Base-by-base conservation (phyloP, 2,888 invertebrate genomes). In the Eilema caniola region DNA sequence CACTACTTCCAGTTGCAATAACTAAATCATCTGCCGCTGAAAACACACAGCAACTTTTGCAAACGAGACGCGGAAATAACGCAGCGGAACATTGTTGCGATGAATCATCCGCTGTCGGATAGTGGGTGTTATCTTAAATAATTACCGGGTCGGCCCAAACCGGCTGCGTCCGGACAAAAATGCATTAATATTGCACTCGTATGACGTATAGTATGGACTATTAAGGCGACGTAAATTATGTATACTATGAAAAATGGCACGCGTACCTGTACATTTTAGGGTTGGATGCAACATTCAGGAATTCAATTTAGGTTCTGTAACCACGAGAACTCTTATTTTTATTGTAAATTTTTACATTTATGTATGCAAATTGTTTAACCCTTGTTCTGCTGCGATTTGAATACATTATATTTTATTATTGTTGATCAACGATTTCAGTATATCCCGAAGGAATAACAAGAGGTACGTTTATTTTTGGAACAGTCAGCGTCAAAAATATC, bases 121-220 rank as follows among this genome's bases (percentile, higher is more conserved):
- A 80, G 77, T 73, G 72, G 79, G 77, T 73, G 81, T 75, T 80
- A 76, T 79, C 77, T 77, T 82, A 77, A 82, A 82, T 79, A 82
- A 82, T 82, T 77, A 82, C 81, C 66, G 67, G 66, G 14, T 16
- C 61, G 65, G 47, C 67, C 59, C 25, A 80, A 74, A 33, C 74
- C 64, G 59, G 63, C 31, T 57, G 70, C 56, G 11, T 76, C 70
- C 72, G 70, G 72, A 61, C 66, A 82, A 80, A 82, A 79, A 78
- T 79, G 81, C 81, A 82, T 82, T 80, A 82, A 82, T 80, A 76
- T 79, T 82, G 80, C 81, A 81, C 31, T 56, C 60, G 14, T 31
- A 67, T 76, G 70, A 74, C 69, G 76, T 71, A 78, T 76, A 71
- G 76, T 71, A 78, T 76, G 72, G 73, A 74, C 65, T 75, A 78